Evolutionary conservation across 2,888 invertebrate species (phyloP).

Genomic region (Leucoma salicis): DNA sequence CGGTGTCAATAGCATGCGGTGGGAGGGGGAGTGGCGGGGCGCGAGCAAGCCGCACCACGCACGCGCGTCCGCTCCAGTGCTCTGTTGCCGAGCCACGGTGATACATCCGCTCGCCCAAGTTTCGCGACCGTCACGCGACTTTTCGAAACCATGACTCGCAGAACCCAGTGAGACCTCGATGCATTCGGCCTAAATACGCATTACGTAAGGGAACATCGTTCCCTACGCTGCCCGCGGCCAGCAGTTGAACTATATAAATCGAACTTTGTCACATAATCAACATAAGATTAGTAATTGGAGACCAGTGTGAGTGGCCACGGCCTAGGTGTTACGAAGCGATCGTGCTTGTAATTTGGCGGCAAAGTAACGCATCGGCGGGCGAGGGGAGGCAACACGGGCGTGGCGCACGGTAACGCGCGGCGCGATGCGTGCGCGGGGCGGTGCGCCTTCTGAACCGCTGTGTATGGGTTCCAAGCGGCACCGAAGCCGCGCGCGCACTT

Average conservation of each 20-base stretch:
- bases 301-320: constrained; percentile 13
- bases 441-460: constrained; percentile 29
- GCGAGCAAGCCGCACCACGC: constrained; percentile 41
- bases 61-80: constrained; percentile 66
- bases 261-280: constrained; percentile 39
- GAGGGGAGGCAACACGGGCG: constrained; percentile 48
- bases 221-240: constrained; percentile 30
- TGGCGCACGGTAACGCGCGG: constrained; percentile 43
- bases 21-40: constrained; percentile 32
- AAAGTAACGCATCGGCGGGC: constrained; percentile 40
- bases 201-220: constrained; percentile 61
- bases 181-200: constrained; percentile 56
- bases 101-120: constrained; percentile 52
- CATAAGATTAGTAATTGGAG: constrained; percentile 30
- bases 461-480: constrained; percentile 25
- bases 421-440: constrained; percentile 30
- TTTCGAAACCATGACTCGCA: constrained; percentile 65
- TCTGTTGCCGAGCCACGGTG: constrained; percentile 59
- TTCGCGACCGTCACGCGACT: constrained; percentile 52
- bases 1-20: constrained; percentile 71
- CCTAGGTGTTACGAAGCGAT: constrained; percentile 7
- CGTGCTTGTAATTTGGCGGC: constrained; percentile 30
- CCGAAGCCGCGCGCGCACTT: constrained; percentile 47
- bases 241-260: constrained; percentile 39
- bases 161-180: constrained; percentile 67